Evolutionary conservation across 2,888 invertebrate genomes (phyloP), one percentile per base, ranked within the genome.

Genomic region (Chymomyza procnemis): DNA sequence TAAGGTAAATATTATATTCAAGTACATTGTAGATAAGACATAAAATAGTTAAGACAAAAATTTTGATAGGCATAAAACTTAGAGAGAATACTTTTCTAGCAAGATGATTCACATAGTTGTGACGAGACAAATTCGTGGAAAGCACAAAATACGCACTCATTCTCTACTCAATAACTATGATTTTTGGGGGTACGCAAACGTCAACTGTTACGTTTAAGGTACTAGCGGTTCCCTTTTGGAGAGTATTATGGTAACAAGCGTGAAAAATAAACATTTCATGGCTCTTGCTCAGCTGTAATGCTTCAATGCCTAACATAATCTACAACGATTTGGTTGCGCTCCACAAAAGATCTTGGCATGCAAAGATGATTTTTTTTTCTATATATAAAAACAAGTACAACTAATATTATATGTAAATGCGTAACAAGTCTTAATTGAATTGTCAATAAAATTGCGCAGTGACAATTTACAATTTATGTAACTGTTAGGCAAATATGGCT

Each of bases 361-460:
- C 2, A 22, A 22, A n/a, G n/a, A n/a, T n/a, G n/a, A n/a, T n/a
- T n/a, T n/a, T n/a, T n/a, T n/a, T n/a, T n/a, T n/a, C 30, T 30
- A 30, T n/a, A 30, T 30, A 30, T 30, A 6, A 30, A 30, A 30
- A 30, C 30, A 30, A 34, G 34, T 4, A 41, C 34, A 41, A 12
- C 34, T 12, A 41, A 41, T 41, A 41, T 41, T 41, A 12, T 12
- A 41, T 41, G 3, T 4, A 4, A 26, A 26, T 6, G 26, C 26
- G 34, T 41, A 9, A 0, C 34, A 41, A 12, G 12, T 41, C 34
- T 41, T 41, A 41, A 18, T 54, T 62, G 47, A 56, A 62, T 74
- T 71, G 60, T 58, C 26, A 58, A 66, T 64, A 47, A 62, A 75
- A 78, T 66, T 77, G 78, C 78, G 76, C 77, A 74, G 77, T 41